phyloP scores from a whole-genome alignment of 2,888 invertebrate genomes.

The Trachelus iudaicus region DNA sequence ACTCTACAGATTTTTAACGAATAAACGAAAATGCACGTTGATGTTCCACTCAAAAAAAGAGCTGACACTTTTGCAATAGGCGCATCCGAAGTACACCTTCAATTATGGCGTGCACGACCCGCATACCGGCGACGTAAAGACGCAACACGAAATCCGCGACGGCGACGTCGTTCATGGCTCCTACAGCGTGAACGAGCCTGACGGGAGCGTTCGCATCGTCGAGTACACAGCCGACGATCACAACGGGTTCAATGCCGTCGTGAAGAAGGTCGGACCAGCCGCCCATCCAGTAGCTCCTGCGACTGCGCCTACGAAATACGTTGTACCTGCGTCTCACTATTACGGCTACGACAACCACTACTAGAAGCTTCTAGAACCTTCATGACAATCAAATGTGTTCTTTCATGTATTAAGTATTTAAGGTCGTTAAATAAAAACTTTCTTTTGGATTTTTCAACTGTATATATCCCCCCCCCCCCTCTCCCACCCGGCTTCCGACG shows the following conservation, averaged over 20 bases:
- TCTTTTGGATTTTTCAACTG: background rate
- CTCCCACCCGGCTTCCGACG: too few species aligned
- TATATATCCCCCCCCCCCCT: too few species aligned
- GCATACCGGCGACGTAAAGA: slow-evolving; percentile 61
- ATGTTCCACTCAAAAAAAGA: too few species aligned
- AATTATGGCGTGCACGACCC: slow-evolving; percentile 63
- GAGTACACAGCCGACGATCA: slow-evolving; percentile 63
- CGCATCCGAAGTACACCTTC: slow-evolving; percentile 60
- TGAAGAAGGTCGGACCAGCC: slow-evolving; percentile 59
- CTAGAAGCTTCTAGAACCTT: slow-evolving; percentile 13
- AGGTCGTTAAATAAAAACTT: background rate
- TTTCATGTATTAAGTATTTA: background rate
- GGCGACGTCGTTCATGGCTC: slow-evolving; percentile 63
- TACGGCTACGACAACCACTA: slow-evolving; percentile 44
- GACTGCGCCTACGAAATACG: slow-evolving; percentile 47
- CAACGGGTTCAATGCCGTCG: slow-evolving; percentile 61
- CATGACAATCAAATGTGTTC: too few species aligned
- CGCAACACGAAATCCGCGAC: slow-evolving; percentile 60
- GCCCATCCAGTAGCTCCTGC: slow-evolving; percentile 50
- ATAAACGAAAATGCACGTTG: too few species aligned
- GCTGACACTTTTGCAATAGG: slow-evolving; percentile 30
- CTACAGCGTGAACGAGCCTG: slow-evolving; percentile 62
- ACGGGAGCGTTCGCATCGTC: slow-evolving; percentile 60
- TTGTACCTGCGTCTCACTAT: slow-evolving; percentile 22
- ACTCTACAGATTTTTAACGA: too few species aligned